Conservation (phyloP, 2,113 vertebrate genomes). For the Triplophysa rosa region DNA sequence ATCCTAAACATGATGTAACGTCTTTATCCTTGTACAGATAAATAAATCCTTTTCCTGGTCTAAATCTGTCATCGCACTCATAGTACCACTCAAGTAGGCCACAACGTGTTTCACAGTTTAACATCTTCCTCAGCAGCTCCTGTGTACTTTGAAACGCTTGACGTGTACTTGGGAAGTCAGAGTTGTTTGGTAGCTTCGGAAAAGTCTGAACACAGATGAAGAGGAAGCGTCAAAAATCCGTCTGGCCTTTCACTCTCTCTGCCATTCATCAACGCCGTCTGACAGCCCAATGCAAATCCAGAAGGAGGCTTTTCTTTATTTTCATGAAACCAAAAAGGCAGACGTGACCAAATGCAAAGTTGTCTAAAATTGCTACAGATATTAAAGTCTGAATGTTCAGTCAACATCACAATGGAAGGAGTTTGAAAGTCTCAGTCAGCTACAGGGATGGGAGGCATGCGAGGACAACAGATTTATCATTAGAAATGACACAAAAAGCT, state of each 20-base stretch:
- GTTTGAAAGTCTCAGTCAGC: neutral
- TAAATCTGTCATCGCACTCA: neutral
- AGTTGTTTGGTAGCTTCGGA: constrained; percentile 4
- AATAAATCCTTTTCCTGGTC: constrained; percentile 9
- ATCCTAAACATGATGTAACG: neutral
- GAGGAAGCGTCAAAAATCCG: constrained; percentile 14
- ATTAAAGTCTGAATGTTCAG: constrained; percentile 22
- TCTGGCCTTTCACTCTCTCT: constrained; percentile 24
- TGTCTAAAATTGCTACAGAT: constrained; percentile 23
- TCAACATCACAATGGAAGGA: neutral
- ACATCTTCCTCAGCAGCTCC: neutral
- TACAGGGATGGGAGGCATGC: neutral
- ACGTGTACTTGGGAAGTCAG: neutral
- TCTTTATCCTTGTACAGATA: neutral
- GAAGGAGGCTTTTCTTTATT: constrained; percentile 18
- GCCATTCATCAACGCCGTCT: constrained; percentile 4
- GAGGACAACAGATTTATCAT: constrained; percentile 39
- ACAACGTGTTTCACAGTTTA: neutral
- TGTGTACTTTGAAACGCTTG: neutral
- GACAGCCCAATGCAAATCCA: constrained; percentile 30
- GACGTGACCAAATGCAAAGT: neutral
- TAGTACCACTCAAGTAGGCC: neutral
- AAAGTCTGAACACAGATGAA: neutral
- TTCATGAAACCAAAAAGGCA: neutral
- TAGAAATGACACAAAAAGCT: constrained; percentile 25